These are phyloP conservation scores for Nipponacmea schrenckii DNA, from an alignment of 2,888 invertebrate species.

Conservation along the genomic window DNA sequence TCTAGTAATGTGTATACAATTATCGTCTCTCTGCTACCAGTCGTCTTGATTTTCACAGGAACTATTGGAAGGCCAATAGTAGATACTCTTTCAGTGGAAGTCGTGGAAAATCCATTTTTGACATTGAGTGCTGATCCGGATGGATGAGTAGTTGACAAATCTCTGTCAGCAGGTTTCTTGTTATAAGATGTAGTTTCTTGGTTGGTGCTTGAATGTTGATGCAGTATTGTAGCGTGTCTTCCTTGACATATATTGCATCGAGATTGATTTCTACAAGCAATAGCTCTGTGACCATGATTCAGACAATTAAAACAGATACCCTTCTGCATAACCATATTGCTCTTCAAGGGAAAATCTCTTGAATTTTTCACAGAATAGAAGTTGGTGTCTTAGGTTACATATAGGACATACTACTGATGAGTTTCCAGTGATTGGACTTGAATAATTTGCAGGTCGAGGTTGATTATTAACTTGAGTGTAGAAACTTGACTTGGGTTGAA, in stretches of 20 bases:
- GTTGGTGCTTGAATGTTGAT: background rate
- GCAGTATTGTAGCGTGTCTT: background rate
- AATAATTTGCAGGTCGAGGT: background rate
- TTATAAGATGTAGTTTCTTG: background rate
- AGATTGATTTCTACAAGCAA: background rate
- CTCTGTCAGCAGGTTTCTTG: background rate
- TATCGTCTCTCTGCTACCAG: background rate
- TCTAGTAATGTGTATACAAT: conserved; percentile 18
- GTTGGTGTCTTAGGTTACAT: background rate
- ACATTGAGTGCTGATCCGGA: background rate
- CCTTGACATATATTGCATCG: background rate
- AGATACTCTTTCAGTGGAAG: background rate
- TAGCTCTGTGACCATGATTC: background rate
- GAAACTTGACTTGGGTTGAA: background rate
- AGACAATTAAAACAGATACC: background rate
- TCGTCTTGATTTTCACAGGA: conserved; percentile 14
- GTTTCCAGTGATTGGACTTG: background rate
- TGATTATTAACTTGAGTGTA: background rate
- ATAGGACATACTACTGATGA: background rate
- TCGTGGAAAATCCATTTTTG: background rate
- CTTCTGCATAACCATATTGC: background rate
- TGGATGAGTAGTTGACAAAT: background rate
- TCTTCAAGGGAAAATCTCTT: background rate
- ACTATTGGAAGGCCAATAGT: conserved; percentile 15
- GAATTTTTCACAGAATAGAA: background rate